A percentile compares a stretch with the other conserved stretches of the same genome.
These are phyloP conservation scores for Zelleria hepariella DNA, from an alignment of 2,888 invertebrate species.

Conservation along the genomic window DNA sequence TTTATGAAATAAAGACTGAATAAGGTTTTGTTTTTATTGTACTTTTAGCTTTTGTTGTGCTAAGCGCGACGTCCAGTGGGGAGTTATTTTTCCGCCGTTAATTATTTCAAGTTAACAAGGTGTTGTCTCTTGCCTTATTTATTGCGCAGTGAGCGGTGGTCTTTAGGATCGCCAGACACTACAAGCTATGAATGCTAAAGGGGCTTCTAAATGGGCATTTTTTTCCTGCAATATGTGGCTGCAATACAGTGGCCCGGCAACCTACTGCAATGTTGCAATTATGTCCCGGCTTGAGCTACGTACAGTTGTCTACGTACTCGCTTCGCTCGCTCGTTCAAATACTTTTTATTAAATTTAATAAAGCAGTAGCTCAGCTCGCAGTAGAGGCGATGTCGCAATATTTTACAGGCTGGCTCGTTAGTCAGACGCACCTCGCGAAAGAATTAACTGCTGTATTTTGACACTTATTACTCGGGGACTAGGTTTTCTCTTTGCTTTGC, in stretches of 20 bases:
- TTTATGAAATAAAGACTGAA: no score
- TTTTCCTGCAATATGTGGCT: not conserved
- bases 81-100: conserved; percentile 62
- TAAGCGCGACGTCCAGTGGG: conserved; percentile 18
- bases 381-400: conserved; percentile 24
- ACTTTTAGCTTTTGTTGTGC: no score
- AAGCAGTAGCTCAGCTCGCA: conserved; percentile 7
- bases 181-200: no score
- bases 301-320: no score
- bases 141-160: conserved; percentile 41
- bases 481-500: not conserved
- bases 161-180: conserved; percentile 1
- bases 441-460: conserved; percentile 61
- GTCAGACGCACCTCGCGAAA: conserved; percentile 52
- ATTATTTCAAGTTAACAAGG: conserved; percentile 70
- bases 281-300: no score
- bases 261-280: no score
- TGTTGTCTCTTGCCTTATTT: conserved; percentile 66
- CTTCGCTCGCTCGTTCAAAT: no score
- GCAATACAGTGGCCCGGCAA: not conserved
- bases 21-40: not conserved
- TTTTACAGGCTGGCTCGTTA: conserved; percentile 52
- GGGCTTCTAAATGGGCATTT: not conserved
- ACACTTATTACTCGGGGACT: conserved; percentile 54
- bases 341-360: no score